Conservation (phyloP, 2,113 vertebrate genomes). For the Arothron firmamentum region DNA sequence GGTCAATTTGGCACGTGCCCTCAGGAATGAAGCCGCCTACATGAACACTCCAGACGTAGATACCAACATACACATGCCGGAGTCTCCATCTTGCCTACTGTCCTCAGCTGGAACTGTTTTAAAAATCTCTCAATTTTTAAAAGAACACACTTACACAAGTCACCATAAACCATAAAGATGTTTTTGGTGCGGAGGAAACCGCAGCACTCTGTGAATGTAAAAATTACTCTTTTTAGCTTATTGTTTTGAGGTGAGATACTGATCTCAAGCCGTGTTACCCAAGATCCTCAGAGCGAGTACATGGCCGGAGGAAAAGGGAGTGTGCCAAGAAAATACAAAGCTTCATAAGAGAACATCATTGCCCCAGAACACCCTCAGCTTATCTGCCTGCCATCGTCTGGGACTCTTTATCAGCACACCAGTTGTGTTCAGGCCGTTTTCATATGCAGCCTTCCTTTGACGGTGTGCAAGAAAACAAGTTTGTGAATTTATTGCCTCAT, state of each 20-base stretch:
- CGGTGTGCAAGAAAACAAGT: conserved; percentile 13
- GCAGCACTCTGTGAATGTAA: conserved; percentile 55
- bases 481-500: conserved; percentile 7
- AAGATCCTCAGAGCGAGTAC: conserved; percentile 34
- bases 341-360: conserved; percentile 53
- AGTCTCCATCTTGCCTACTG: conserved; percentile 39
- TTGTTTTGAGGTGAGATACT: conserved; percentile 57
- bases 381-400: conserved; percentile 65
- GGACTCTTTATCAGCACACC: conserved; percentile 36
- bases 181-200: conserved; percentile 63
- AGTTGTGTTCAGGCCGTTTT: conserved; percentile 44
- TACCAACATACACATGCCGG: conserved; percentile 26
- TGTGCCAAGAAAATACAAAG: conserved; percentile 49
- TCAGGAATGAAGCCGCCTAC: conserved; percentile 46
- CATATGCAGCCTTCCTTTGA: conserved; percentile 10
- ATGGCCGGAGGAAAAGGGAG: conserved; percentile 36
- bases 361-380: conserved; percentile 47
- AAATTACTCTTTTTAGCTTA: conserved; percentile 66
- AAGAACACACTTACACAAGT: conserved; percentile 17
- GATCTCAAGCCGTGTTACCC: conserved; percentile 54
- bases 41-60: conserved; percentile 31
- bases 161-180: conserved; percentile 53
- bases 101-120: conserved; percentile 61
- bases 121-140: conserved; percentile 7
- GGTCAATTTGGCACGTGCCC: conserved; percentile 47